Conservation (phyloP, 2,113 vertebrate species). For the Vireo altiloquus region DNA sequence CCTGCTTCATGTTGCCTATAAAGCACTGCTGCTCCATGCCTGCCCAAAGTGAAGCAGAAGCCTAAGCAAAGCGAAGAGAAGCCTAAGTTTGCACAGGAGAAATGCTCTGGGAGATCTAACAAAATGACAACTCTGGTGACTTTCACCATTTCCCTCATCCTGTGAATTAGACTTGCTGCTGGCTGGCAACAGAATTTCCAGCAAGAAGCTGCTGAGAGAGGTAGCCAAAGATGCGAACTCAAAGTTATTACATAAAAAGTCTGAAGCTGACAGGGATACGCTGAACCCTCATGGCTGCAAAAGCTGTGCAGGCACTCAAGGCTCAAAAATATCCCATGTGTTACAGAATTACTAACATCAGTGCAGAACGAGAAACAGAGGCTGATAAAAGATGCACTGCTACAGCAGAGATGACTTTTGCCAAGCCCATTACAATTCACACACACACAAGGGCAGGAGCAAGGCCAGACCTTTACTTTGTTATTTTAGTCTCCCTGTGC, state of each 20-base stretch:
- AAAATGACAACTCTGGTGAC: not conserved
- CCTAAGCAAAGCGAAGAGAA: not conserved
- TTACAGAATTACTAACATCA: not conserved
- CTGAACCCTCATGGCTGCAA: not conserved
- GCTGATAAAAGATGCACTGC: not conserved
- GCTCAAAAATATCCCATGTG: rapidly evolving
- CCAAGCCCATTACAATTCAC: not conserved
- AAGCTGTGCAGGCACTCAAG: not conserved
- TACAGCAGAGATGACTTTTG: rapidly evolving
- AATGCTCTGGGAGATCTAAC: not conserved
- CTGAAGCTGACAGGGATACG: not conserved
- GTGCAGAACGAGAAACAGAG: not conserved
- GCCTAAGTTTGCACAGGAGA: rapidly evolving
- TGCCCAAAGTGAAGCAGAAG: not conserved
- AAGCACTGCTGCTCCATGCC: not conserved
- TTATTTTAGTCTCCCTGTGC: not conserved
- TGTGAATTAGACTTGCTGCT: not conserved
- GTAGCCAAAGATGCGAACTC: not conserved
- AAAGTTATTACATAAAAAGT: not conserved
- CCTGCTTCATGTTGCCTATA: not conserved
- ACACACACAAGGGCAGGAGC: not conserved
- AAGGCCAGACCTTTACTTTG: not conserved
- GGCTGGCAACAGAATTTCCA: not conserved
- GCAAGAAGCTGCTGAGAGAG: not conserved
- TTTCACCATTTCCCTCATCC: not conserved